Conservation (phyloP, 2,113 vertebrate species). For the Panurus biarmicus region DNA sequence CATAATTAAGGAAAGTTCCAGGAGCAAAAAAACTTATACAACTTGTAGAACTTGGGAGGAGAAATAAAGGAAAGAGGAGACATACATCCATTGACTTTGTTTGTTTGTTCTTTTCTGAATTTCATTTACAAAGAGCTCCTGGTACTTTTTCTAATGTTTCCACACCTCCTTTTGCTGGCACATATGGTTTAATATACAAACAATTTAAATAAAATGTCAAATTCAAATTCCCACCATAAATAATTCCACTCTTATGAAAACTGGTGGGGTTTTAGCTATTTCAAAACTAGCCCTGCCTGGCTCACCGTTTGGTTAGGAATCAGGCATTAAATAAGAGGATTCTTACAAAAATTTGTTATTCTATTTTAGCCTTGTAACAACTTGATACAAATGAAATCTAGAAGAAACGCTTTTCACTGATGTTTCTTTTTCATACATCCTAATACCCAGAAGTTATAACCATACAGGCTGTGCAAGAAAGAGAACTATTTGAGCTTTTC, state of each 20-base stretch:
- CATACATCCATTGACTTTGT: not conserved
- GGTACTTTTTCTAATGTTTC: conserved; percentile 18
- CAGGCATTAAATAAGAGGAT: not conserved
- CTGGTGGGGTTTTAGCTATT: not conserved
- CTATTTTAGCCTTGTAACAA: conserved; percentile 10
- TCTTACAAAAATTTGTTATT: not conserved
- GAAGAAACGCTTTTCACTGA: not conserved
- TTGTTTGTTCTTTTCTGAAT: not conserved
- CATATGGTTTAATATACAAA: conserved; percentile 42
- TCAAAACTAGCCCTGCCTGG: conserved; percentile 5
- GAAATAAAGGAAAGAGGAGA: not conserved
- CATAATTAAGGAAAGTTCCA: conserved; percentile 31
- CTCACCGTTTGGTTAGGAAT: conserved; percentile 37
- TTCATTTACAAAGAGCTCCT: conserved; percentile 48
- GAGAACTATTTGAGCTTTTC: conserved; percentile 1
- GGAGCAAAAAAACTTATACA: conserved; percentile 13
- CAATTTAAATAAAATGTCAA: conserved; percentile 54
- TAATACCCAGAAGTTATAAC: not conserved
- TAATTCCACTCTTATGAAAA: conserved; percentile 34
- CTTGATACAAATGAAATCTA: conserved; percentile 13
- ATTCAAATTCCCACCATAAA: conserved; percentile 39
- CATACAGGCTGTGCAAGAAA: not conserved
- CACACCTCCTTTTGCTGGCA: conserved; percentile 49
- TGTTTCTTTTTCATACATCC: not conserved
- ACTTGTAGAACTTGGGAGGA: not conserved